phyloP scores from a whole-genome alignment of 1,140 invertebrate species.

The Aphaenogaster rudis region DNA sequence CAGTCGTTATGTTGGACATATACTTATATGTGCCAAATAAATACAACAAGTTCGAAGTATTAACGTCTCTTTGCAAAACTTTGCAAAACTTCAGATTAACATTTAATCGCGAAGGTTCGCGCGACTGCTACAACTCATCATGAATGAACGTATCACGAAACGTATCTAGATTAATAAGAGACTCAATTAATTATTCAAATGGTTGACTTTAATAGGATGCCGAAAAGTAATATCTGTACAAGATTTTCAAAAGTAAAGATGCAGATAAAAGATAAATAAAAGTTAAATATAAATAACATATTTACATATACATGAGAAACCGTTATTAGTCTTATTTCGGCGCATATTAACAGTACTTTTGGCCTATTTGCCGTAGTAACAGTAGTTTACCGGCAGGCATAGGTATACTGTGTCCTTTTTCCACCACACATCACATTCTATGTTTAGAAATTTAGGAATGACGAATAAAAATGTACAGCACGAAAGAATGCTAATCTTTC shows the following conservation, averaged over 20 bases:
- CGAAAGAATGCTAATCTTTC: background rate
- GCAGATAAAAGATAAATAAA: background rate
- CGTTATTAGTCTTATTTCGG: constrained; percentile 29
- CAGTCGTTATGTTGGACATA: constrained; percentile 20
- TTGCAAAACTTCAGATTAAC: constrained; percentile 12
- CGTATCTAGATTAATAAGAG: constrained; percentile 39
- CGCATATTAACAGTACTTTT: constrained; percentile 53
- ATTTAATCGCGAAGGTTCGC: background rate
- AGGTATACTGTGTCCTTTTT: constrained; percentile 4
- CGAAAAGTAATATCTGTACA: constrained; percentile 48
- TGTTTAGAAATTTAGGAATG: constrained; percentile 9
- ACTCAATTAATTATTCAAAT: constrained; percentile 13
- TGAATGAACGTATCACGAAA: constrained; percentile 17
- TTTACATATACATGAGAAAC: constrained; percentile 36
- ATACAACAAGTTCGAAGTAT: constrained; percentile 17
- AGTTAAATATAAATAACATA: constrained; percentile 48
- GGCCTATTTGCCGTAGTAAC: constrained; percentile 48
- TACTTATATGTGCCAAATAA: constrained; percentile 51
- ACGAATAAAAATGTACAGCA: constrained; percentile 19
- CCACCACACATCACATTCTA: constrained; percentile 11
- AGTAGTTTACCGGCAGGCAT: constrained; percentile 26
- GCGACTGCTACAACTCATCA: background rate
- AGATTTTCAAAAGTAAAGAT: constrained; percentile 39
- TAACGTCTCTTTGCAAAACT: constrained; percentile 16
- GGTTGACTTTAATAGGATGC: constrained; percentile 7